These are phyloP conservation scores for Clarias gariepinus DNA, from an alignment of 2,113 vertebrate species.

Conservation along the genomic window DNA sequence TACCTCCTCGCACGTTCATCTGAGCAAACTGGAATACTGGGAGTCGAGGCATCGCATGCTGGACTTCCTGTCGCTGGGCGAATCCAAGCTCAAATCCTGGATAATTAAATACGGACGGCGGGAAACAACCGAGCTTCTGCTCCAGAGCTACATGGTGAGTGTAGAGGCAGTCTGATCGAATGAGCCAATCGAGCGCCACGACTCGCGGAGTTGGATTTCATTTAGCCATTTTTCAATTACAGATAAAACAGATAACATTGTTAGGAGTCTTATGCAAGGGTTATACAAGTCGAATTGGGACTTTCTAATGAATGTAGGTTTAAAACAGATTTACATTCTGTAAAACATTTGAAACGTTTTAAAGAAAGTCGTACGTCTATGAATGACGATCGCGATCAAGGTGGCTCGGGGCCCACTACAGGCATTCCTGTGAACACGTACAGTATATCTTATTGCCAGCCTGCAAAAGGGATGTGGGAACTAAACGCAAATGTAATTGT, in stretches of 20 bases:
- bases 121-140: conserved; percentile 88
- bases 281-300: too few species aligned
- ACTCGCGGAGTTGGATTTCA: neutral
- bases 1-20: conserved; percentile 86
- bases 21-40: conserved; percentile 96
- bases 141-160: conserved; percentile 93
- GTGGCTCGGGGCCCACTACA: too few species aligned
- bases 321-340: too few species aligned
- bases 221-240: neutral
- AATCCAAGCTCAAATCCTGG: conserved; percentile 97
- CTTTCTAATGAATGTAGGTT: too few species aligned
- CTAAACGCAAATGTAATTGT: too few species aligned
- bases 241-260: neutral
- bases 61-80: conserved; percentile 90
- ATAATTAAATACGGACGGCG: conserved; percentile 95
- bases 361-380: too few species aligned
- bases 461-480: too few species aligned
- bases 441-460: too few species aligned
- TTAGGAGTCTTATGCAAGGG: neutral
- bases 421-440: too few species aligned
- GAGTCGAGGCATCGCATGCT: conserved; percentile 93
- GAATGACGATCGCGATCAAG: too few species aligned
- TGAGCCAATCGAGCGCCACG: neutral
- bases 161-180: neutral
- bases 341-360: too few species aligned